Evolutionary conservation across 2,888 invertebrate genomes (phyloP).

Genomic region (Pristionchus japonicus): DNA sequence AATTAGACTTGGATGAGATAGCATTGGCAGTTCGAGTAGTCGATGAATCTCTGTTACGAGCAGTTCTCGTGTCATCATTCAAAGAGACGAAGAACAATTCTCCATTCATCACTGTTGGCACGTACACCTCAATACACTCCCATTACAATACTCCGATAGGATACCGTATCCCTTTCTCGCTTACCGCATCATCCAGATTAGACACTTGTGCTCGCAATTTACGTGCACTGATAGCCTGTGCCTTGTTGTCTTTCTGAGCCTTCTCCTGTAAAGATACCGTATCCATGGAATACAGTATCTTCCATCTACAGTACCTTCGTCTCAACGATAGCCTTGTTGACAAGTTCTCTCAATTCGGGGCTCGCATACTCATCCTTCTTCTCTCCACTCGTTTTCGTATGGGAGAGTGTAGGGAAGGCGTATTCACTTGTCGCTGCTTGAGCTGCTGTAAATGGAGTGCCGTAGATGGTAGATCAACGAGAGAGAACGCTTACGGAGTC

Average conservation of each 20-base stretch:
- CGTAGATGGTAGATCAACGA: neutral
- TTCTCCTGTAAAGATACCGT: neutral
- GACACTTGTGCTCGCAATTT: slow-evolving; percentile 4
- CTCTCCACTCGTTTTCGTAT: neutral
- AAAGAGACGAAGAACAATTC: slow-evolving; percentile 7
- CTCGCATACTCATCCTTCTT: slow-evolving; percentile 21
- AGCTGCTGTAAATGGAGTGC: neutral
- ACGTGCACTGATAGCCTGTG: neutral
- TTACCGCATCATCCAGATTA: slow-evolving; percentile 25
- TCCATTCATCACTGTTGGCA: slow-evolving; percentile 24
- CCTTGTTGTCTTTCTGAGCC: neutral
- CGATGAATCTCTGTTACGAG: slow-evolving; percentile 6
- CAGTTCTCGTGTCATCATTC: slow-evolving; percentile 24
- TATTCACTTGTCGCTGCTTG: slow-evolving; percentile 13
- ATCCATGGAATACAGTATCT: neutral
- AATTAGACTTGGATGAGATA: neutral
- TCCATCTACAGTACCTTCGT: neutral
- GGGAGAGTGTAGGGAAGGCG: neutral
- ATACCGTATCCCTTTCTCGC: neutral
- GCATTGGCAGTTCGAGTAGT: neutral
- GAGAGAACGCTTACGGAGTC: neutral
- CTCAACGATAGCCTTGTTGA: slow-evolving; percentile 6
- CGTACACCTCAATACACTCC: slow-evolving; percentile 7
- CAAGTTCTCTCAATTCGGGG: slow-evolving; percentile 6
- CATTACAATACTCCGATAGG: neutral